Evolutionary conservation across 2,113 vertebrate genomes (phyloP), one percentile per base, ranked within the genome.

Genomic region (Xiphophorus maculatus): DNA sequence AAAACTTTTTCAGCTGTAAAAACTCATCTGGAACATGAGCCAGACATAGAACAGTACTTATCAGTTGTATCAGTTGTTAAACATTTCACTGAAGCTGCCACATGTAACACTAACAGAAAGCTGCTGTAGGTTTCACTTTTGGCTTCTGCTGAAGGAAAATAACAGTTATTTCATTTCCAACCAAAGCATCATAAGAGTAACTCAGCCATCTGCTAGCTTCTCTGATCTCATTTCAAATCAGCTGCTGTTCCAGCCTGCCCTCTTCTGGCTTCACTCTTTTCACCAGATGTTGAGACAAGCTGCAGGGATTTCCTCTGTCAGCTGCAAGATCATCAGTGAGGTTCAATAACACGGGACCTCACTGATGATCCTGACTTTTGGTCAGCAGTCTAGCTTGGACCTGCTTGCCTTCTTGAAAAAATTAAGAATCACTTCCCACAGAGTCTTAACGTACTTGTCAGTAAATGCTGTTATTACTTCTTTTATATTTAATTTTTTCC

Each of bases 201-300:
- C 40, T 48, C 69, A 27, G 17, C 9, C 40, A 5, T 54, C 40
- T 63, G 69, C 32, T n/a, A 33, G 17, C 22, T 4, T 29, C 68
- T 77, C 28, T 77, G 75, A 65, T 71, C 68, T 65, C 19, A 0
- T 48, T 65, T 54, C 75, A 65, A 68, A 77, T 69, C 74, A 77
- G 67, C 42, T 64, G 61, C 51, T 60, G n/a, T 30, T 42, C n/a
- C 76, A 65, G 63, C 27, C 68, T 25, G 22, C 28, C 0, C 62
- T 65, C 33, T 19, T 37, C 30, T 54, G 51, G 51, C 51, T 58
- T 58, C 51, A 58, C 2, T 58, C 22, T n/a, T 35, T 70, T 22
- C 22, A 35, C 61, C 67, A 71, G 68, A 71, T 77, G 76, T 66
- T 65, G 32, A 60, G 58, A 25, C 27, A 27, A 69, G 60, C 60